Percentiles rank a stretch among this genome's conserved stretches.
Conservation (phyloP, 2,888 invertebrate species). For the Actias luna region DNA sequence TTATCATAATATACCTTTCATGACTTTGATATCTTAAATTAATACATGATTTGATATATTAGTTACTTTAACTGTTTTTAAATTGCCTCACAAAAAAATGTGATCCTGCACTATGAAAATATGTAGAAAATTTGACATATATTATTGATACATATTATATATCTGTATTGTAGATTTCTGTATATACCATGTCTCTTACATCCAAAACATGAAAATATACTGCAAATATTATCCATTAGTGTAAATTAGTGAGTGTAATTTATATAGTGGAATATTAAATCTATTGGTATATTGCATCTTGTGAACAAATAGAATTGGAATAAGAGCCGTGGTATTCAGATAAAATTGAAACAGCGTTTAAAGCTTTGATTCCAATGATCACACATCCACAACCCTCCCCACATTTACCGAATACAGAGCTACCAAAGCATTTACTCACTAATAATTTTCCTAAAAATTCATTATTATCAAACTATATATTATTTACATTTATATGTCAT, state of each 20-base stretch:
- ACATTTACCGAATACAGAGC: conserved; percentile 58
- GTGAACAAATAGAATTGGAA: conserved; percentile 1
- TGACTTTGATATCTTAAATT: background rate
- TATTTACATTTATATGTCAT: conserved; percentile 81
- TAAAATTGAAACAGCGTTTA: conserved; percentile 71
- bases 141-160: conserved; percentile 38
- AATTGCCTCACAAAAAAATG: conserved; percentile 36
- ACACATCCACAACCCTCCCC: conserved; percentile 69
- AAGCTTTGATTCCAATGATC: conserved; percentile 81
- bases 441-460: conserved; percentile 79
- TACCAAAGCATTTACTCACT: conserved; percentile 74
- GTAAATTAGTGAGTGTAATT: background rate
- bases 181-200: conserved; percentile 56
- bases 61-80: conserved; percentile 23
- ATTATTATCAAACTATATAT: conserved; percentile 79
- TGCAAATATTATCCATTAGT: background rate
- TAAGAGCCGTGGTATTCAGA: conserved; percentile 54
- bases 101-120: conserved; percentile 73
- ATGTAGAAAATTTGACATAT: conserved; percentile 65
- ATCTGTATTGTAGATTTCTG: conserved; percentile 4
- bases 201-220: conserved; percentile 20
- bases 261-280: background rate
- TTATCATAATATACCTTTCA: background rate
- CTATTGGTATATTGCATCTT: conserved; percentile 11
- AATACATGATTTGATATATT: background rate